Evolutionary conservation across 1,140 invertebrate species (phyloP), one percentile per base, ranked within the genome.

Genomic region (Saccostrea glomerata): DNA sequence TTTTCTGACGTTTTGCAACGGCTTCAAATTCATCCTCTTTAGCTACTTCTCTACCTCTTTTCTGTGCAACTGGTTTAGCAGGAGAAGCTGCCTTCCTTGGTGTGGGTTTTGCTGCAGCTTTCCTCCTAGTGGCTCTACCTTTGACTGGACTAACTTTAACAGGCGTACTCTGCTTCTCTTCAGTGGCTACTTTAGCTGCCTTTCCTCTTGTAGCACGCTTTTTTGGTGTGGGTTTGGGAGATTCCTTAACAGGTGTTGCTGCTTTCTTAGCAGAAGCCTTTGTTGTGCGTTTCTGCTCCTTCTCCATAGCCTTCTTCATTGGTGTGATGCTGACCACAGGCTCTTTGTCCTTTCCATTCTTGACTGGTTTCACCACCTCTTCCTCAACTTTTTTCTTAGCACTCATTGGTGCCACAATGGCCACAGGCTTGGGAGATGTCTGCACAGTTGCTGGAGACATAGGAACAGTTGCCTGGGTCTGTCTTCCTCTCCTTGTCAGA

Each of bases 111-210:
- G 54, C 60, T 15, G 60, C 47, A 85, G 58, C 36, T 73, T 60
- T 87, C 54, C 82, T n/a, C 47, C 82, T 86, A 77, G 84, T 90
- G 12, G 66, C 63, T 66, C 85, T 73, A 23, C 73, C 82, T 86
- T 90, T 85, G 20, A 58, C 84, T 63, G 82, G 77, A 84, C 17
- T 77, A 36, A 55, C 82, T 63, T 73, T 47, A 70, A 86, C 66
- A 23, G 70, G 25, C 23, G 47, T 23, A 40, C 56, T 77, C 66
- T 82, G 30, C 6, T 56, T 9, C 70, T 87, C 73, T n/a, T 58
- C 13, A 66, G 25, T 4, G 20, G 63, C 66, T n/a, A 23, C 85
- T 17, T 73, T 56, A 17, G 40, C 73, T 54, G 86, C n/a, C 82
- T 87, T 82, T 25, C 66, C 86, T 20, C 66, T 54, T 7, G 86